Evolutionary conservation across 2,797 vertebrate genomes (phyloP).

Genomic region (Acropternis orthonyx): DNA sequence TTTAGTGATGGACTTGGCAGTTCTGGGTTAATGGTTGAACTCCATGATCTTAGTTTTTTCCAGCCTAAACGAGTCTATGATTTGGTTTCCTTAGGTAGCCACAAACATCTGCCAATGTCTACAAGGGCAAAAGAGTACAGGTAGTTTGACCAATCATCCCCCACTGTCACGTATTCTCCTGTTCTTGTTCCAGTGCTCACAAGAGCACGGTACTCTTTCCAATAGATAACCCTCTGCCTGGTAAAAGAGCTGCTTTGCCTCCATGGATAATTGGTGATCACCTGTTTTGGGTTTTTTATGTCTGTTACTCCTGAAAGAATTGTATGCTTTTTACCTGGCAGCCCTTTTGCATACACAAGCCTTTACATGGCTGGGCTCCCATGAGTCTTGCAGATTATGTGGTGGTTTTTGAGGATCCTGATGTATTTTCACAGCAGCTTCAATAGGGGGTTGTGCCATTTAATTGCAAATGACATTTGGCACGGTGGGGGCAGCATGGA

Average conservation of each 20-base stretch:
- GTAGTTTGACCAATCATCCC: not conserved
- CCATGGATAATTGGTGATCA: not conserved
- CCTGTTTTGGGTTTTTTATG: rapidly evolving
- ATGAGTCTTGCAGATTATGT: not conserved
- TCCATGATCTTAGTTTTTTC: not conserved
- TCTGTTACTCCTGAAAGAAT: not conserved
- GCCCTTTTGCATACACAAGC: not conserved
- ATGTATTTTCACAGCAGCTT: not conserved
- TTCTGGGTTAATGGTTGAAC: not conserved
- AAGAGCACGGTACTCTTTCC: not conserved
- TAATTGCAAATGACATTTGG: not conserved
- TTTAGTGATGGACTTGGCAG: not conserved
- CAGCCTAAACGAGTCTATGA: not conserved
- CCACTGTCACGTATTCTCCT: not conserved
- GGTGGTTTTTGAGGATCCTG: not conserved
- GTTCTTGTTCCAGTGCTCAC: not conserved
- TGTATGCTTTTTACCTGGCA: not conserved
- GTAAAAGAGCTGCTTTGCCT: not conserved
- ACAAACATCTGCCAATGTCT: not conserved
- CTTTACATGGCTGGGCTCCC: not conserved
- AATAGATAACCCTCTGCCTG: not conserved
- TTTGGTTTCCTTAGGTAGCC: not conserved
- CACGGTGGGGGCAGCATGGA: not conserved
- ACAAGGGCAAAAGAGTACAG: not conserved
- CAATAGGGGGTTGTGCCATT: not conserved